These are phyloP conservation scores for Onthophagus taurus DNA, from an alignment of 1,140 invertebrate species.

Conservation along the genomic window DNA sequence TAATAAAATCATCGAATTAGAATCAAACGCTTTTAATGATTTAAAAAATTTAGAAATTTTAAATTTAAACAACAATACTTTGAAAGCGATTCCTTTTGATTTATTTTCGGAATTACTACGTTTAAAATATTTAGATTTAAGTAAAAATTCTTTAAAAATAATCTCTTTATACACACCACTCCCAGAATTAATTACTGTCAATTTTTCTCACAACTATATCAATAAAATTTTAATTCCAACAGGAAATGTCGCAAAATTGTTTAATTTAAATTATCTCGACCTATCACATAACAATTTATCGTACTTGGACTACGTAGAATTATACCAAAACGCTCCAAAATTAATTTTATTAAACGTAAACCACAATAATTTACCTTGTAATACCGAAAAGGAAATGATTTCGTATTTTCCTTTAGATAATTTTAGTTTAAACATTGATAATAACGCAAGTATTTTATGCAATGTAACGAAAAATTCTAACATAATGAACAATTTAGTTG, in stretches of 20 bases:
- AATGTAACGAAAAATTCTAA: no score
- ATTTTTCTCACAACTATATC: constrained; percentile 28
- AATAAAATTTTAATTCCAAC: constrained; percentile 18
- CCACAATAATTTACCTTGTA: constrained; percentile 28
- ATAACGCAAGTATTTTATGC: no score
- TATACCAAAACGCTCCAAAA: constrained; percentile 25
- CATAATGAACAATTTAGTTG: no score
- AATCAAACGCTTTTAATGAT: constrained; percentile 26
- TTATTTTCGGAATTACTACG: constrained; percentile 17
- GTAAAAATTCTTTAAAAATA: constrained; percentile 21
- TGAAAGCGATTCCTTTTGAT: constrained; percentile 17
- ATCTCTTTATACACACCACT: constrained; percentile 25
- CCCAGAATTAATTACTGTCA: constrained; percentile 26
- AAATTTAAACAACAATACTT: constrained; percentile 23
- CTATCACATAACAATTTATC: constrained; percentile 28
- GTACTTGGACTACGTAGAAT: constrained; percentile 27
- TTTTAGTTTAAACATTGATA: constrained; percentile 26
- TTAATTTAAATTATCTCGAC: constrained; percentile 30
- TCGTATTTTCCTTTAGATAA: constrained; percentile 28
- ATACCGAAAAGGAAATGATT: constrained; percentile 30
- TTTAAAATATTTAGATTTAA: constrained; percentile 21
- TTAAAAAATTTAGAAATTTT: constrained; percentile 25
- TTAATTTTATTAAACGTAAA: constrained; percentile 28
- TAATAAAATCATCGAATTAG: constrained; percentile 41
- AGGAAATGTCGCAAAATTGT: constrained; percentile 27